phyloP scores from a whole-genome alignment of 1,140 invertebrate genomes.

The Calephelis virginiensis region DNA sequence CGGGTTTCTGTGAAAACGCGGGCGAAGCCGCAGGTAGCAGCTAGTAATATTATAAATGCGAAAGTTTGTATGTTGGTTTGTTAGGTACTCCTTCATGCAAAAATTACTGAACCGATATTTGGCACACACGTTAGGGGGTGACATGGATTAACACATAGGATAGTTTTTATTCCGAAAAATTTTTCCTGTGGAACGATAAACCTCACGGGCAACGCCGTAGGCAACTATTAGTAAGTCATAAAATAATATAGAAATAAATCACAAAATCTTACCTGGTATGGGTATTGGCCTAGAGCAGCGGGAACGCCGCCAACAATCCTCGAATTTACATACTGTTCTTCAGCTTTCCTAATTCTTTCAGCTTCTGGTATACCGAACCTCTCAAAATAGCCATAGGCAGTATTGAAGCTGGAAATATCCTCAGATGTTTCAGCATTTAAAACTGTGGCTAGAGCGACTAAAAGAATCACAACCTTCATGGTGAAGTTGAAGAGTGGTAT shows the following conservation, averaged over 20 bases:
- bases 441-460: slow-evolving; percentile 25
- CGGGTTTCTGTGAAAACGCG: no score
- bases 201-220: no score
- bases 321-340: slow-evolving; percentile 31
- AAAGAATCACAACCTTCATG: slow-evolving; percentile 29
- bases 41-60: no score
- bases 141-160: no score
- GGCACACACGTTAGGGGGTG: no score
- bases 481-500: neutral
- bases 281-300: slow-evolving; percentile 21
- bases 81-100: no score
- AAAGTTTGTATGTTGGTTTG: no score
- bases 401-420: slow-evolving; percentile 14
- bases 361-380: slow-evolving; percentile 42
- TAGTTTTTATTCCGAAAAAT: no score
- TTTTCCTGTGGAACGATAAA: no score
- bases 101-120: no score
- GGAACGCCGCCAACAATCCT: slow-evolving; percentile 24
- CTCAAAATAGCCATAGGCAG: slow-evolving; percentile 39
- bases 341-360: slow-evolving; percentile 41
- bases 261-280: slow-evolving; percentile 26
- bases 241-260: neutral
- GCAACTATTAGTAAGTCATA: no score
- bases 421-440: slow-evolving; percentile 17
- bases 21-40: no score